A percentile compares a stretch with the other conserved stretches of the same genome.
phyloP scores from a whole-genome alignment of 1,140 invertebrate species.

The Zaprionus tsacasi region DNA sequence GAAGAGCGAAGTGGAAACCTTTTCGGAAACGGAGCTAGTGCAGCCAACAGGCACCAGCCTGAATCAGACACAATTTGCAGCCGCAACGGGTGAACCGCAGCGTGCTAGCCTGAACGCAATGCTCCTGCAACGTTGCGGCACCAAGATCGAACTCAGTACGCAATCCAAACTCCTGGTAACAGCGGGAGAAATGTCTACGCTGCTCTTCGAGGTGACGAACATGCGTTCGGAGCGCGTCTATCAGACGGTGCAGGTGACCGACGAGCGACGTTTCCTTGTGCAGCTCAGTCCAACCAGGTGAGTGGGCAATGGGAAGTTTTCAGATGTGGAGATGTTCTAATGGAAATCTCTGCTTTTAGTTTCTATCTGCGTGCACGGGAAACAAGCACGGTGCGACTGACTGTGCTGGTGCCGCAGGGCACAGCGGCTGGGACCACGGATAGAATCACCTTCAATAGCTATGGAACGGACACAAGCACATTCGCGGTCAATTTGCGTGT shows the following conservation, averaged over 20 bases:
- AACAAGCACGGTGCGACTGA: constrained; percentile 85
- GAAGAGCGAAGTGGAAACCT: constrained; percentile 76
- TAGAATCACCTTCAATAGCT: constrained; percentile 86
- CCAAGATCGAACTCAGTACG: constrained; percentile 77
- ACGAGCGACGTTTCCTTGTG: constrained; percentile 85
- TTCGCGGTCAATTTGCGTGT: constrained; percentile 75
- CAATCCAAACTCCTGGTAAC: constrained; percentile 75
- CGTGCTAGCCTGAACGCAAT: constrained; percentile 55
- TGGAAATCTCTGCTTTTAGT: constrained; percentile 20
- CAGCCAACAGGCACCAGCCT: constrained; percentile 44
- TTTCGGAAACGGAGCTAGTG: constrained; percentile 74
- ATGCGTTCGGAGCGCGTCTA: constrained; percentile 84
- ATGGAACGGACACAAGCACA: constrained; percentile 75
- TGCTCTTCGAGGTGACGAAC: constrained; percentile 86
- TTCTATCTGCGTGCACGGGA: constrained; percentile 85
- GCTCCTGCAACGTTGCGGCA: constrained; percentile 70
- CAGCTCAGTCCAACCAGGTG: constrained; percentile 83
- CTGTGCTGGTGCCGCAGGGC: constrained; percentile 84
- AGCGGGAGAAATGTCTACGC: constrained; percentile 63
- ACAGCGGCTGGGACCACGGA: constrained; percentile 85
- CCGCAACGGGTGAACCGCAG: constrained; percentile 46
- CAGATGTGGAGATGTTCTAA: background rate
- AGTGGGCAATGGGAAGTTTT: background rate
- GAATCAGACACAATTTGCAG: constrained; percentile 57
- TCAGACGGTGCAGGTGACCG: constrained; percentile 85